Conservation (phyloP, 2,113 vertebrate genomes). For the Brachyistius frenatus region DNA sequence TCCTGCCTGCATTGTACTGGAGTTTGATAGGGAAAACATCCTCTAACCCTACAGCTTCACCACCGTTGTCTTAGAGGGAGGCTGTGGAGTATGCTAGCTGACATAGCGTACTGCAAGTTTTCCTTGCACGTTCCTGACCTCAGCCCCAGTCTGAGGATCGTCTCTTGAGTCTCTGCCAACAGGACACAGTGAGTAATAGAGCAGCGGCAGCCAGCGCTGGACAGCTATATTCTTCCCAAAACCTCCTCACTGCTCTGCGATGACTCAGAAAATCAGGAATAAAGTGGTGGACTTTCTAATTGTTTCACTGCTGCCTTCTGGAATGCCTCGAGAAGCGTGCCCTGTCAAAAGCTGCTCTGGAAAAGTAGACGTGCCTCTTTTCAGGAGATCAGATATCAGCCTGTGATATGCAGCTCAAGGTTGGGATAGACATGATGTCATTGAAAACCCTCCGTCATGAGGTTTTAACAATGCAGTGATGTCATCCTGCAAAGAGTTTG, state of each 20-base stretch:
- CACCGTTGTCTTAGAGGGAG: conserved; percentile 7
- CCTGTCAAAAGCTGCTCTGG: conserved; percentile 30
- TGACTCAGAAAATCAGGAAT: conserved; percentile 63
- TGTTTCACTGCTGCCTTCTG: conserved; percentile 15
- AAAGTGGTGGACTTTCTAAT: conserved; percentile 24
- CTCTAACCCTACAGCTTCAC: neutral
- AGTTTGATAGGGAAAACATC: conserved; percentile 39
- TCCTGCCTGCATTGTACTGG: conserved; percentile 9
- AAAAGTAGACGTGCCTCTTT: conserved; percentile 40
- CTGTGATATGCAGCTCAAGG: conserved; percentile 35
- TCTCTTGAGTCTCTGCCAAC: conserved; percentile 68
- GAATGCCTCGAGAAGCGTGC: conserved; percentile 44
- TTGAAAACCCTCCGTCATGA: conserved; percentile 49
- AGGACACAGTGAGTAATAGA: conserved; percentile 72
- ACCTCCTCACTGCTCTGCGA: conserved; percentile 34
- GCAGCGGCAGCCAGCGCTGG: conserved; percentile 51
- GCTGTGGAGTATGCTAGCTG: conserved; percentile 41
- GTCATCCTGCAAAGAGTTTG: conserved; percentile 52
- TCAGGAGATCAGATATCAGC: conserved; percentile 43
- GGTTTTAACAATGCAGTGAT: conserved; percentile 56
- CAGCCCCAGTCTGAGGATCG: conserved; percentile 64
- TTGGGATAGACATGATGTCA: conserved; percentile 56
- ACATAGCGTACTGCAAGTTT: conserved; percentile 49
- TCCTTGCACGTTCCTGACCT: conserved; percentile 70
- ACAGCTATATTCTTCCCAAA: conserved; percentile 62